Evolutionary conservation across 1,140 invertebrate species (phyloP), one percentile per base, ranked within the genome.

Genomic region (Homalodisca vitripennis): DNA sequence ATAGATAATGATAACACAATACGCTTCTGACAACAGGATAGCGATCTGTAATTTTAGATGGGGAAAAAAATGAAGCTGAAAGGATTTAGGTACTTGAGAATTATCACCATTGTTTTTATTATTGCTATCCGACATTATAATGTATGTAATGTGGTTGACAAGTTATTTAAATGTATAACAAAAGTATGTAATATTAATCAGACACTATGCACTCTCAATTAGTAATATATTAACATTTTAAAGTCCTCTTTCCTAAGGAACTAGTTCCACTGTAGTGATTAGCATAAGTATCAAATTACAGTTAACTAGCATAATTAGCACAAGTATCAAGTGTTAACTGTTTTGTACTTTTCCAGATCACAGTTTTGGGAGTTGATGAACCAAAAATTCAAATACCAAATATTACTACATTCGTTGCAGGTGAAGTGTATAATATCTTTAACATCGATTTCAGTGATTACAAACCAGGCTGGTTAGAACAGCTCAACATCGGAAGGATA

Each of bases 321-420:
- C 17, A 41, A 17, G 34, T 6, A 10, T 10, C 6, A 10, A 17
- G 17, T 10, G 17, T 10, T 10, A 17, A 41, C 34, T 41, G 22
- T 51, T 20, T 51, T 51, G 14, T 20, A 51, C 22, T 26, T 22
- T 60, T 60, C 29, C n/a, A 60, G 55, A 60, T 60, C 14, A 60
- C 55, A 27, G 55, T 60, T 10, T 30, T 60, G 14, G 55, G 55
- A 60, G 55, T 60, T 6, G 55, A 60, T 27, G 22, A 60, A 6
- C 55, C 55, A 27, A 60, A 60, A 30, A 60, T 60, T 13, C 26
- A 26, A 29, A 60, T 60, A 3, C 55, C 55, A 26, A 60, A 60
- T n/a, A 14, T 60, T 3, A 60, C 26, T 6, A 60, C 22, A 60
- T 60, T 60, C 26, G 29, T 60, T 3, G 22, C 27, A 2, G 24